Conservation (phyloP, 2,888 invertebrate species). For the Acleris holmiana region DNA sequence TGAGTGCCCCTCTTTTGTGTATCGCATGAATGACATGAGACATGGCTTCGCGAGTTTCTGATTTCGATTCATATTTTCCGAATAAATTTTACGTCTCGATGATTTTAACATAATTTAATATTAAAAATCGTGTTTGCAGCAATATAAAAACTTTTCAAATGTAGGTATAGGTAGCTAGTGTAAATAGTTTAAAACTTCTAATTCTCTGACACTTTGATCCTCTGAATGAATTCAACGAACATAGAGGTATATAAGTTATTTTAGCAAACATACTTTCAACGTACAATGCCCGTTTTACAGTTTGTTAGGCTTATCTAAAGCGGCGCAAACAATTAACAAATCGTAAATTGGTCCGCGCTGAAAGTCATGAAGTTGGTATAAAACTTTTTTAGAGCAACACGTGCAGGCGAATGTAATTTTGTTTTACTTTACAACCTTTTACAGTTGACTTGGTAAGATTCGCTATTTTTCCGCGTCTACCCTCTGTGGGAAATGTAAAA, state of each 20-base stretch:
- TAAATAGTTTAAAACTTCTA: no score
- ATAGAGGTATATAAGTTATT: not conserved
- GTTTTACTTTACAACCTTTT: constrained; percentile 41
- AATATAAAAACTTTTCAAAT: not conserved
- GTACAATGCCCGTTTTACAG: constrained; percentile 44
- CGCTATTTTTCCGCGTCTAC: constrained; percentile 49
- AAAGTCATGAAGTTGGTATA: constrained; percentile 59
- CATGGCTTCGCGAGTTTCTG: constrained; percentile 52
- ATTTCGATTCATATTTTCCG: constrained; percentile 48
- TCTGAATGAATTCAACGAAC: not conserved
- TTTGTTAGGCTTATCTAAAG: constrained; percentile 72
- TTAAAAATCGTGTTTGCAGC: not conserved
- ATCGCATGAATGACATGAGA: constrained; percentile 56
- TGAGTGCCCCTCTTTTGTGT: constrained; percentile 57
- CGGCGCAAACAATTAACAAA: constrained; percentile 73
- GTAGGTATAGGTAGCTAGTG: no score
- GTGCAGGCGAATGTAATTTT: constrained; percentile 40
- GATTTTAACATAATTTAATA: not conserved
- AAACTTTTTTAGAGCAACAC: constrained; percentile 49
- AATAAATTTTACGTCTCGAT: constrained; percentile 21
- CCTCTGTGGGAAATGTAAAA: constrained; percentile 62
- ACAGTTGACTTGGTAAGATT: constrained; percentile 44
- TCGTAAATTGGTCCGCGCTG: constrained; percentile 67
- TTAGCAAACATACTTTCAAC: constrained; percentile 17
- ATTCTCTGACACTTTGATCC: no score